Base-by-base conservation (phyloP, 1,140 invertebrate species). In the Choristoneura fumiferana region DNA sequence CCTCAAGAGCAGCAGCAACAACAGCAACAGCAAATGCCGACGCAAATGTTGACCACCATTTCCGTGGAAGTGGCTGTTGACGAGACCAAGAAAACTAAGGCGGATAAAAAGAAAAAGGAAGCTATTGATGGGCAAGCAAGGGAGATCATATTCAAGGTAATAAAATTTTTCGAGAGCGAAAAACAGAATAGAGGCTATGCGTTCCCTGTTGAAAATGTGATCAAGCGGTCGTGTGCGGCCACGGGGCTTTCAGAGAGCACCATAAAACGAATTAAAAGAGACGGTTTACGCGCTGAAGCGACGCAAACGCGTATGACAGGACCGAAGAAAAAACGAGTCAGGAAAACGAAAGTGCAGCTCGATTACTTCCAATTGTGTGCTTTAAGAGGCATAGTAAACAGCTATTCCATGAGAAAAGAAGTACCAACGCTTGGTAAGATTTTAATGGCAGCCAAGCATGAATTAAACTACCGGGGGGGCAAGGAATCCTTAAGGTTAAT, bases 111-210 rank as follows among this genome's bases (percentile, higher is more conserved):
- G 53, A 87, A 86, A 56, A 87, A 85, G 37, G 84, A 88, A 58
- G 82, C 85, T 0, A 87, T 88, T 38, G 85, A 87, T 53, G 84
- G 82, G 0, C 84, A 88, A 71, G 85, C 85, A 1, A 65, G 81
- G 13, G 85, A 88, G 65, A 79, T 88, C 4, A 88, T 88, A 36
- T 87, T 76, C 45, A 87, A 85, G 69, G 85, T 88, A 8, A 88
- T 88, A 8, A 88, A 86, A 49, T 88, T 88, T 54, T 88, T 88
- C 58, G 85, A 88, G 55, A 87, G 82, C 45, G 85, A 88, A 69
- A 88, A 88, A 77, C 82, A 84, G 54, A 87, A 82, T 13, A 77
- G 81, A 58, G 85, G 85, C 15, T 88, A 88, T 53, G 77, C 84
- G 0, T 88, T 82, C 58, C 84, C 85, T 4, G 85, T 88, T 0